These are phyloP conservation scores for Danaus chrysippus DNA, from an alignment of 2,888 invertebrate species.

Conservation along the genomic window DNA sequence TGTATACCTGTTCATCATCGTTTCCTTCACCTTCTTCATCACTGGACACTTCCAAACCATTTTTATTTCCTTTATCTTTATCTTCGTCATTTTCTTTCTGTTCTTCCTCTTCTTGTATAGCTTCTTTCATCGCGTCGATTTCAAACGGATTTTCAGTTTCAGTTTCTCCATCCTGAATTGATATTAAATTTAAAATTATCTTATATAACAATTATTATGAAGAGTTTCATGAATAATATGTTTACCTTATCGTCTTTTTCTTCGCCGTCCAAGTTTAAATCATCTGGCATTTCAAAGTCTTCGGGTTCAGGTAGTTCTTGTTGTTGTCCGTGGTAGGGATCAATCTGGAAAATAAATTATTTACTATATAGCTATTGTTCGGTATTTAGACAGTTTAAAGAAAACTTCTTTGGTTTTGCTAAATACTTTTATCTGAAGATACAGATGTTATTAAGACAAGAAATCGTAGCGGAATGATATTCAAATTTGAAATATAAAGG, in stretches of 20 bases:
- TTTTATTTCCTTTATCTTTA: slow-evolving; percentile 57
- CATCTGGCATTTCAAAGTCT: slow-evolving; percentile 92
- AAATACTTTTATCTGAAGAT: too few species aligned
- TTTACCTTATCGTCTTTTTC: slow-evolving; percentile 76
- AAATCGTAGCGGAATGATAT: too few species aligned
- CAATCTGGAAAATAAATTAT: slow-evolving; percentile 58
- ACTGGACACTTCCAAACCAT: slow-evolving; percentile 70
- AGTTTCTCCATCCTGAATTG: slow-evolving; percentile 71
- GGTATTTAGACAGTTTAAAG: too few species aligned
- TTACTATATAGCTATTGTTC: background rate
- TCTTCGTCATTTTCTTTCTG: slow-evolving; percentile 49
- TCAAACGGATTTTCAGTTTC: slow-evolving; percentile 91
- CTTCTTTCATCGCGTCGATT: slow-evolving; percentile 87
- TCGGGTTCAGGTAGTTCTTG: slow-evolving; percentile 90
- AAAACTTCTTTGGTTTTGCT: too few species aligned
- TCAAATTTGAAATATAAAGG: too few species aligned
- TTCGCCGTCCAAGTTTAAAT: slow-evolving; percentile 88
- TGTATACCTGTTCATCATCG: slow-evolving; percentile 40
- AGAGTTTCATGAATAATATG: background rate
- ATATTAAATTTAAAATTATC: background rate
- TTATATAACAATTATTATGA: background rate
- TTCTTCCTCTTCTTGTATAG: slow-evolving; percentile 59
- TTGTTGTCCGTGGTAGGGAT: slow-evolving; percentile 90
- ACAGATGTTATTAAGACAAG: too few species aligned
- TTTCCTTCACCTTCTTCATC: slow-evolving; percentile 64